Conservation (phyloP, 2,888 invertebrate species). For the Ommatoiulus sabulosus region DNA sequence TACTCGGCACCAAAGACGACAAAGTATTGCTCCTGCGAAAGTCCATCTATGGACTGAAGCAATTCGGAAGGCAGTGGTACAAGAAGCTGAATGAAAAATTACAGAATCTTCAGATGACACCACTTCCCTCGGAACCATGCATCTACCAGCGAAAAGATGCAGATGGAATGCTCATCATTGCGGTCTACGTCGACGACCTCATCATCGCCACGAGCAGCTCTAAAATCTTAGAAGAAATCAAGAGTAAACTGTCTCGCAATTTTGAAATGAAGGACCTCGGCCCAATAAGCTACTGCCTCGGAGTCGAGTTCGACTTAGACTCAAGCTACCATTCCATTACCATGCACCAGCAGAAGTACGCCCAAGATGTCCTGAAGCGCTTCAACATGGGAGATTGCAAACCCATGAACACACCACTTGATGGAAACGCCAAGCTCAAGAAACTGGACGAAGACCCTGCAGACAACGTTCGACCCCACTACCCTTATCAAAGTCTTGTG, state of each 20-base stretch:
- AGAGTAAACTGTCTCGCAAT: not conserved
- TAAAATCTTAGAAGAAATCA: not conserved
- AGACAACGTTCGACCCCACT: not conserved
- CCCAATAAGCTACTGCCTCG: not conserved
- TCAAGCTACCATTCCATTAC: conserved; percentile 18
- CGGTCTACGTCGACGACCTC: conserved; percentile 25
- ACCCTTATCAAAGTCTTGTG: not conserved
- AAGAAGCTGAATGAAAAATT: not conserved
- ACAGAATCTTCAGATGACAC: not conserved
- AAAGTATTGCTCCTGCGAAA: conserved; percentile 9
- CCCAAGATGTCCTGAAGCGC: conserved; percentile 21
- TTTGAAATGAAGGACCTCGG: conserved; percentile 54
- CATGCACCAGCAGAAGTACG: conserved; percentile 32
- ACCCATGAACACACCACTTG: conserved; percentile 40
- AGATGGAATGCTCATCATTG: too few species aligned
- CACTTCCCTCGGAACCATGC: conserved; percentile 50
- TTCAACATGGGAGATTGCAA: conserved; percentile 51
- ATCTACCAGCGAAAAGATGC: not conserved
- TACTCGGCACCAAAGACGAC: not conserved
- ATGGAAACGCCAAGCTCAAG: conserved; percentile 47
- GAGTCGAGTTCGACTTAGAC: conserved; percentile 4
- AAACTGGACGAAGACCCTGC: not conserved
- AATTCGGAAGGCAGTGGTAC: conserved; percentile 57
- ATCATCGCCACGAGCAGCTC: not conserved
- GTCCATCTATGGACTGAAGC: conserved; percentile 51